Percentiles rank a stretch among this genome's conserved stretches.
Evolutionary conservation across 2,113 vertebrate genomes (phyloP).

Genomic region (Ceyx melanurus): DNA sequence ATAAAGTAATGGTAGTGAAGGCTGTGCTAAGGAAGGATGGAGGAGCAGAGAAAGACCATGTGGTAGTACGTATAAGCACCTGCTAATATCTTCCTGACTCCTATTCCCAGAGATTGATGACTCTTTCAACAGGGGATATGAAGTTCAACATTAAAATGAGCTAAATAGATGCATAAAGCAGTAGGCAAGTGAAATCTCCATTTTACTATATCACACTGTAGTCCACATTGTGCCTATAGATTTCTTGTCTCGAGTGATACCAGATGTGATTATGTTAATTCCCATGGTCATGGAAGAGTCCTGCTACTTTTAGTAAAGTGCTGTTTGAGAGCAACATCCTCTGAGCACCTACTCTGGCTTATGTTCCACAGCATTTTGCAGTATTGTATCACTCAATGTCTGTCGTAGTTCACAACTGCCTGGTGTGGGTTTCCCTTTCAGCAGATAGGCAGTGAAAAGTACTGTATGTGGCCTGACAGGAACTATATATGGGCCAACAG

Average conservation of each 20-base stretch:
- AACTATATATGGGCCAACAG: background rate
- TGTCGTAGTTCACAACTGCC: background rate
- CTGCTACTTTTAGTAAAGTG: background rate
- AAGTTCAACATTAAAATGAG: constrained; percentile 41
- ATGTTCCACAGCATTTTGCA: background rate
- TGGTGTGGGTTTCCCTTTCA: background rate
- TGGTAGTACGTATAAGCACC: background rate
- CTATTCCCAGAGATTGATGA: background rate
- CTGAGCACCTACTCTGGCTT: background rate
- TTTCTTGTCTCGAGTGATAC: background rate
- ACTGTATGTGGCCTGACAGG: background rate
- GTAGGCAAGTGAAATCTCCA: background rate
- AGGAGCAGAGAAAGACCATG: background rate
- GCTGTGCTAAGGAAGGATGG: background rate
- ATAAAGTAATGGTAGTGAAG: background rate
- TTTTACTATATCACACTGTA: constrained; percentile 25
- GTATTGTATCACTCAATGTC: background rate
- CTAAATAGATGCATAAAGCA: background rate
- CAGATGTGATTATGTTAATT: constrained; percentile 37
- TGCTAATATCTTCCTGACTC: background rate
- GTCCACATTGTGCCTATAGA: background rate
- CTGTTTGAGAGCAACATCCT: background rate
- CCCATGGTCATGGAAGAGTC: background rate
- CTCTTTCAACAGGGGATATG: background rate
- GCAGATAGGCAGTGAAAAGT: background rate